Base-by-base conservation (phyloP, 2,113 vertebrate genomes). In the Calyptomena viridis region DNA sequence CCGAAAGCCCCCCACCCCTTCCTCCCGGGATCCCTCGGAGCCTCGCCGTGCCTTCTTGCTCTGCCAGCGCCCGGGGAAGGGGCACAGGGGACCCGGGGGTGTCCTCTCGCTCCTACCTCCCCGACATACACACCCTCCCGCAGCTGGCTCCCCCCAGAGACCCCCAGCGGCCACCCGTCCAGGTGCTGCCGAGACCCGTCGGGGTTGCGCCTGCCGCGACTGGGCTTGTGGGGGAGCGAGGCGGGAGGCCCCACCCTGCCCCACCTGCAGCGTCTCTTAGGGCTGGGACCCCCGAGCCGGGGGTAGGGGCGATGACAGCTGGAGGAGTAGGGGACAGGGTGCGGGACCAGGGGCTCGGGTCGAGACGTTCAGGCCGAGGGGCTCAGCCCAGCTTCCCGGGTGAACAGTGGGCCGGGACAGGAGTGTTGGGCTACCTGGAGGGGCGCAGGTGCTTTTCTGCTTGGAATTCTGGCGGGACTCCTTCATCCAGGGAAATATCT, bases 401-500 rank as follows among this genome's bases (percentile, higher is more conserved):
- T 3, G 14, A 53, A 12, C 24, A 28, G 17, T 21, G 35, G 25
- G 15, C 8, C 14, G 22, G 25, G 64, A 27, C 8, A 21, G 16
- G 39, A 19, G 25, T 49, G 66, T 79, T 28, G 42, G 81, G 83
- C 96, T 99, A 99, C 99, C 99, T 99, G 99, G 97, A 83, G 98
- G 94, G 94, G 98, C 94, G 97, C 99, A 99, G 98, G 93, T 98
- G 98, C 96, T 97, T 98, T 99, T 99, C 97, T 99, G 99, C 95
- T 99, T 99, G 52, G 99, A 97, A 96, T 99, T 99, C 96, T 99
- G 99, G 47, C 99, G 98, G 39, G 98, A 99, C 97, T 99, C 99
- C 96, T 99, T 99, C 99, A 99, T 99, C 99, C 99, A 99, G 47
- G 99, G 99, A 94, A 99, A 99, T 90, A 99, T 99, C 96, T 99